Conservation (phyloP, 2,113 vertebrate genomes). For the Gallinago paraguaiae region DNA sequence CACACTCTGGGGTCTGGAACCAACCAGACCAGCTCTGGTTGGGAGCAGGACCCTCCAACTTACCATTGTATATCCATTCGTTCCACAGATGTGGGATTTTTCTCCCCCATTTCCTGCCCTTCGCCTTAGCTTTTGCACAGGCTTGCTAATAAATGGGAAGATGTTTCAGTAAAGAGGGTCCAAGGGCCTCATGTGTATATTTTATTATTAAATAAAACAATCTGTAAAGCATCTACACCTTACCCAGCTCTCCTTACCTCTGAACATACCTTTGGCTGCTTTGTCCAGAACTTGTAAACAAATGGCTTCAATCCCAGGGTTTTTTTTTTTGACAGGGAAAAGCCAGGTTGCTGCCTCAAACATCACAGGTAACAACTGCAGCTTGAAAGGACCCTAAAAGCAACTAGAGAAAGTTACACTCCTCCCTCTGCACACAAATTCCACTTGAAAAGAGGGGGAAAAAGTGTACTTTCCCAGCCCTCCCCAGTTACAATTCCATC, state of each 20-base stretch:
- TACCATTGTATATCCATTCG: neutral
- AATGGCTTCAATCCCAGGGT: neutral
- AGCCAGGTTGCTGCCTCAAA: neutral
- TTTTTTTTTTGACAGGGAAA: neutral
- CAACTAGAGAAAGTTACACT: neutral
- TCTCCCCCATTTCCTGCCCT: neutral
- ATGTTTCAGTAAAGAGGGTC: neutral
- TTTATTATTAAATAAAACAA: neutral
- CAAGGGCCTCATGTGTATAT: neutral
- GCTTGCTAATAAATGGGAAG: neutral
- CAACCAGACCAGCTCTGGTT: neutral
- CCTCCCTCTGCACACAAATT: neutral
- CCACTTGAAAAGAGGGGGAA: neutral
- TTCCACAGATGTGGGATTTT: accelerated
- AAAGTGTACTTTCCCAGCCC: neutral
- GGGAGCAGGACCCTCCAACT: neutral
- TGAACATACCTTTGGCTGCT: neutral
- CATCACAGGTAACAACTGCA: neutral
- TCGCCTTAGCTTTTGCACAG: neutral
- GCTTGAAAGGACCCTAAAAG: neutral
- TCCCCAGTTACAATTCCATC: neutral
- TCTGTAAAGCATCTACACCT: neutral
- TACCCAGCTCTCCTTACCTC: neutral
- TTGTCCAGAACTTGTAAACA: neutral
- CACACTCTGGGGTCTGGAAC: neutral